These are phyloP conservation scores for Pimephales promelas DNA, from an alignment of 2,113 vertebrate genomes.

Conservation along the genomic window DNA sequence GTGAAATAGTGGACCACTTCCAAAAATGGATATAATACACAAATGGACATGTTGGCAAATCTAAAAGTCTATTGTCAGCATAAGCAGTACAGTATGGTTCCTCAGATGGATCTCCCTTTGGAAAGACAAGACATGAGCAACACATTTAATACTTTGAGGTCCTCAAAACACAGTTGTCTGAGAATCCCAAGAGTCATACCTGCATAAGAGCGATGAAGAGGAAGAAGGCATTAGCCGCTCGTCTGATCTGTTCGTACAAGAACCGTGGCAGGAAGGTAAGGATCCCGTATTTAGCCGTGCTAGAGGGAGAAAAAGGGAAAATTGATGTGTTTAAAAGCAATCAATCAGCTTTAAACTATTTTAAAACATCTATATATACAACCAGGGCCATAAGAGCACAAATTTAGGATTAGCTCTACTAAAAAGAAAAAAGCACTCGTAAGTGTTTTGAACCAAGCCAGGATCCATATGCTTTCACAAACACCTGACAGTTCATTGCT, in stretches of 20 bases:
- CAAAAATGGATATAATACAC: constrained; percentile 11
- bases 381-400: neutral
- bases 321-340: constrained; percentile 14
- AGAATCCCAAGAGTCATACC: constrained; percentile 73
- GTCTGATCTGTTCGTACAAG: constrained; percentile 98
- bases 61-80: constrained; percentile 1
- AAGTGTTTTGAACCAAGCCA: constrained; percentile 30
- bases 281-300: constrained; percentile 97
- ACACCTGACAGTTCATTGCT: constrained; percentile 46
- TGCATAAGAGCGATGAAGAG: constrained; percentile 99
- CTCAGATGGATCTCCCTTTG: neutral
- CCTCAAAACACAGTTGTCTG: neutral
- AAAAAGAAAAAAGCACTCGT: constrained; percentile 29
- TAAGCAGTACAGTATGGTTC: neutral
- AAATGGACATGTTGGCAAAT: constrained; percentile 6
- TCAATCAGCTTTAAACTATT: neutral
- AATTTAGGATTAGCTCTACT: constrained; percentile 44
- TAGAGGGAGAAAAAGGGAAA: constrained; percentile 64
- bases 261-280: constrained; percentile 98
- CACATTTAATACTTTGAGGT: neutral
- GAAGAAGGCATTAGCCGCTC: constrained; percentile 98
- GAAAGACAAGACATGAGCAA: neutral
- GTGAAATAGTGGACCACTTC: constrained; percentile 15
- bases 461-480: constrained; percentile 16
- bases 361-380: neutral